Conservation (phyloP, 2,888 invertebrate species). For the Ommatoiulus sabulosus region DNA sequence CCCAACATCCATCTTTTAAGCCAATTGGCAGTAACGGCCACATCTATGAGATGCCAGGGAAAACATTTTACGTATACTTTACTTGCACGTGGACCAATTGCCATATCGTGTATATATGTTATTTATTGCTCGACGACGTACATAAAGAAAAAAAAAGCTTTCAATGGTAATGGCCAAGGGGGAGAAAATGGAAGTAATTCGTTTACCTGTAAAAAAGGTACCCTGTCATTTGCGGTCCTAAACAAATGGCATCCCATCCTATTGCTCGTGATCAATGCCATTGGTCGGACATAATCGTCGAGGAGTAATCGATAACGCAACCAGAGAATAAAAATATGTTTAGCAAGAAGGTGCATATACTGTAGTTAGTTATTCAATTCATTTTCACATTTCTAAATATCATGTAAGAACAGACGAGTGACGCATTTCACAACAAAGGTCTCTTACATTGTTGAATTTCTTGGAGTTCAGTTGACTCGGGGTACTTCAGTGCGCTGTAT, state of each 20-base stretch:
- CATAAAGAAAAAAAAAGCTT: not conserved
- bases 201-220: not conserved
- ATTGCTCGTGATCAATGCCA: not conserved
- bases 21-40: too few species aligned
- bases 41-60: too few species aligned
- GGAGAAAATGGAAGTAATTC: not conserved
- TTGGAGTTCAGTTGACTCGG: not conserved
- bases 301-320: not conserved
- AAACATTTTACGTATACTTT: not conserved
- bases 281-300: not conserved
- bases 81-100: not conserved
- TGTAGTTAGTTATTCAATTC: not conserved
- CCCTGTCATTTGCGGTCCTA: conserved; percentile 40
- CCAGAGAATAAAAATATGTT: not conserved
- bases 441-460: not conserved
- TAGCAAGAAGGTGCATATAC: too few species aligned
- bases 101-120: not conserved
- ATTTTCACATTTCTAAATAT: not conserved
- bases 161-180: not conserved
- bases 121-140: not conserved
- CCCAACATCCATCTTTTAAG: too few species aligned
- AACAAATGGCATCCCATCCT: not conserved
- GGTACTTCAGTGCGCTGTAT: not conserved
- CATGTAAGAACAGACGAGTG: not conserved
- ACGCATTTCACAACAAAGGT: not conserved